These are phyloP conservation scores for Drosophila willistoni DNA, from an alignment of 1,140 invertebrate species.

Conservation along the genomic window DNA sequence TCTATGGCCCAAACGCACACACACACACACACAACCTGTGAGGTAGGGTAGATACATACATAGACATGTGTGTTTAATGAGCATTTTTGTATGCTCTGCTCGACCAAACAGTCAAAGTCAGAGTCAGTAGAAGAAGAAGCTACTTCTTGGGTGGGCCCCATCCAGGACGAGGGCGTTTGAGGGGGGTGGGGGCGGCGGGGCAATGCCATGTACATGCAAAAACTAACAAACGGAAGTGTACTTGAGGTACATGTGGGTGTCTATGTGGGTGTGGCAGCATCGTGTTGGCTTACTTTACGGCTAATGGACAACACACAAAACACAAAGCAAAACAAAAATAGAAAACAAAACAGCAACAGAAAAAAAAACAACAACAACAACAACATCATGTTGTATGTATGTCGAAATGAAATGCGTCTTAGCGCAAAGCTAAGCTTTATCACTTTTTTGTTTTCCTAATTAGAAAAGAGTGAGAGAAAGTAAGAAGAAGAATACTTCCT, in stretches of 20 bases:
- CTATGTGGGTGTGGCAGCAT: conserved; percentile 7
- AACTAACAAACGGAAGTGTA: conserved; percentile 55
- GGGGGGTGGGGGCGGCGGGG: no score
- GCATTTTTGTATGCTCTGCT: conserved; percentile 75
- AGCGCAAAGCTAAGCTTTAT: neutral
- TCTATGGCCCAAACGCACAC: conserved; percentile 37
- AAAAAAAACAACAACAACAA: no score
- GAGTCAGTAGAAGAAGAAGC: neutral
- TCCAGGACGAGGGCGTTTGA: neutral
- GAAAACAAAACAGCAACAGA: no score
- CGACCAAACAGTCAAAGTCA: conserved; percentile 28
- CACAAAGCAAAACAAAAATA: neutral
- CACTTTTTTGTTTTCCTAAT: no score
- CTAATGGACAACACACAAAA: conserved; percentile 38
- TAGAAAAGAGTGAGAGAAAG: no score
- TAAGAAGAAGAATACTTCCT: no score
- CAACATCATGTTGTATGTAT: neutral
- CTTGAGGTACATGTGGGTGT: conserved; percentile 6
- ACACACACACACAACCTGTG: conserved; percentile 1
- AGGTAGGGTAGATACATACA: no score
- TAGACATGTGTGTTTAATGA: conserved; percentile 53
- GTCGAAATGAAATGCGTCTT: conserved; percentile 16
- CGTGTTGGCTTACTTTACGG: conserved; percentile 45
- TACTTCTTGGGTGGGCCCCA: conserved; percentile 56
- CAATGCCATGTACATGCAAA: conserved; percentile 7